These are phyloP conservation scores for Leptopilina boulardi DNA, from an alignment of 1,140 invertebrate genomes.

Conservation along the genomic window DNA sequence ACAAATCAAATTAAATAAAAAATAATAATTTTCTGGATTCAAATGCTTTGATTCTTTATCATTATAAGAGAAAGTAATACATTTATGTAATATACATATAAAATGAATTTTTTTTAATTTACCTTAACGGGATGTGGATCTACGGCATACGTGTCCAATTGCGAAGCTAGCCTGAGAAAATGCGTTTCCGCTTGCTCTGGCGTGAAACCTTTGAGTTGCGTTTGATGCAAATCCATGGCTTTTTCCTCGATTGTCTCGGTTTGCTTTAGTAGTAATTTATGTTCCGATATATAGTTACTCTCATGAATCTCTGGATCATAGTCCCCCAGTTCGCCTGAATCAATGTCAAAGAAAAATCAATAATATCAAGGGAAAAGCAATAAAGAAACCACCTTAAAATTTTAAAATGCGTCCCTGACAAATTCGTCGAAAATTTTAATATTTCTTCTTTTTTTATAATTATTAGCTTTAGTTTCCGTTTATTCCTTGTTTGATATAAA, in stretches of 20 bases:
- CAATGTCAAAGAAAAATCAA: constrained; percentile 29
- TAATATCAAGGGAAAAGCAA: neutral
- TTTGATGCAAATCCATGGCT: constrained; percentile 92
- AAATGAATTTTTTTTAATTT: constrained; percentile 48
- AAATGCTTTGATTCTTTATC: no score
- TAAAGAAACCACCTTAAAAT: neutral
- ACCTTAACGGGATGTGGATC: constrained; percentile 99
- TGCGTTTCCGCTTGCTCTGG: constrained; percentile 87
- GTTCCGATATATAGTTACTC: constrained; percentile 93
- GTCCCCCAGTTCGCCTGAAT: constrained; percentile 93
- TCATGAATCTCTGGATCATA: constrained; percentile 93
- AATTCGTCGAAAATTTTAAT: no score
- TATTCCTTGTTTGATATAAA: no score
- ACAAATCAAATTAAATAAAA: no score
- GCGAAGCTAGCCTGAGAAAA: constrained; percentile 91
- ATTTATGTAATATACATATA: no score
- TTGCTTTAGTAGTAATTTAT: constrained; percentile 94
- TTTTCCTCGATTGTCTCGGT: constrained; percentile 93
- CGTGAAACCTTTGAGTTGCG: constrained; percentile 83
- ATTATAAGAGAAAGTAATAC: neutral
- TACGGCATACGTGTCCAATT: constrained; percentile 96
- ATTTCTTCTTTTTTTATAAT: no score
- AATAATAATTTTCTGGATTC: no score
- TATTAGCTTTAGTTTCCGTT: no score
- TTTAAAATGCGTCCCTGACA: neutral